Conservation (phyloP, 1,140 invertebrate genomes). For the Acromyrmex heyeri region DNA sequence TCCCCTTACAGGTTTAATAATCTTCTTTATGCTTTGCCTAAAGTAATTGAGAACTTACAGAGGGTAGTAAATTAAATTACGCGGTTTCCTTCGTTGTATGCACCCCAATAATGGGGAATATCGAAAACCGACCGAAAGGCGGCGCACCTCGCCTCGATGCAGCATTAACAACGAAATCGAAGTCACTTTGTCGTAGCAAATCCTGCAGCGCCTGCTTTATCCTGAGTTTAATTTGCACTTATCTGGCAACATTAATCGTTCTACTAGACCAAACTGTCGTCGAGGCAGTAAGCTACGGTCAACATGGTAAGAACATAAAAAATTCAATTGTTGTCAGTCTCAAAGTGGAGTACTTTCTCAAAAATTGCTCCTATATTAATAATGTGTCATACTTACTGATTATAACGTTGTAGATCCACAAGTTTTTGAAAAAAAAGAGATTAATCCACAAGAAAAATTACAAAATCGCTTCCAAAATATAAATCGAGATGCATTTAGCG, state of each 20-base stretch:
- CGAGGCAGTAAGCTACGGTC: constrained; percentile 60
- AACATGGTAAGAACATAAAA: constrained; percentile 69
- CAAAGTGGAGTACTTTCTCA: not conserved
- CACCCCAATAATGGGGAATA: constrained; percentile 8
- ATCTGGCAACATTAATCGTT: constrained; percentile 77
- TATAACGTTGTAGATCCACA: too few relatives aligned
- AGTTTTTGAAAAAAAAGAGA: not conserved
- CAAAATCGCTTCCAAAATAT: not conserved
- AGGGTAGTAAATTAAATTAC: constrained; percentile 23
- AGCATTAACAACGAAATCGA: constrained; percentile 7
- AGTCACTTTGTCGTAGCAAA: constrained; percentile 3
- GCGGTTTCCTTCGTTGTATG: not conserved
- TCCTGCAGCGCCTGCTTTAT: constrained; percentile 78
- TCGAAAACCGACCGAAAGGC: constrained; percentile 45
- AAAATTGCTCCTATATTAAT: not conserved
- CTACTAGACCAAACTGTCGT: constrained; percentile 74
- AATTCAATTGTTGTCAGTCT: not conserved
- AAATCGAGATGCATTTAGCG: not conserved
- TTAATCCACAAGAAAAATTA: not conserved
- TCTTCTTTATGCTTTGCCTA: not conserved
- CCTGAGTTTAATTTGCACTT: constrained; percentile 78
- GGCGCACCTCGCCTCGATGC: constrained; percentile 53
- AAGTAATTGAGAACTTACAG: not conserved
- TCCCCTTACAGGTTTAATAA: not conserved
- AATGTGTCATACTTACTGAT: not conserved